Conservation (phyloP, 2,797 vertebrate species). For the Danionella dracula region DNA sequence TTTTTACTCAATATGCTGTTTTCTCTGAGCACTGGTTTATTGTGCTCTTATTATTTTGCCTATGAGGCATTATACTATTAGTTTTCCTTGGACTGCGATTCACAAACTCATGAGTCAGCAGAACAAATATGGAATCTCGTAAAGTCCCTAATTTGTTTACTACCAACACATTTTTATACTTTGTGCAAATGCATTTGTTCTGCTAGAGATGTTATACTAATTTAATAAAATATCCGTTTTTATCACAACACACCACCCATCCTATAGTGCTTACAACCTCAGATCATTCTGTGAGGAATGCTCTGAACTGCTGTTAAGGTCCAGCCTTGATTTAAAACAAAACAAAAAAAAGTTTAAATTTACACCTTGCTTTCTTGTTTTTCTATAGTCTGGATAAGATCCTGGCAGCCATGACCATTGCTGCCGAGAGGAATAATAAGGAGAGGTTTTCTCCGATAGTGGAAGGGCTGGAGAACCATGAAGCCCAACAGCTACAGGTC, state of each 20-base stretch:
- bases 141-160: slow-evolving; percentile 17
- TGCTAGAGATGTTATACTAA: too few relatives aligned
- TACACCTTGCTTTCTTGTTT: slow-evolving; percentile 28
- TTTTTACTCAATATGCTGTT: background rate
- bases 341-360: slow-evolving; percentile 44
- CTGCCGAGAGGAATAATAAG: slow-evolving; percentile 88
- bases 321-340: slow-evolving; percentile 51
- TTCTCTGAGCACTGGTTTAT: background rate
- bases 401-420: slow-evolving; percentile 90
- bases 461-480: slow-evolving; percentile 93
- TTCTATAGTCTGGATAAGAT: slow-evolving; percentile 85
- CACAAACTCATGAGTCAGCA: slow-evolving; percentile 7
- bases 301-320: slow-evolving; percentile 57
- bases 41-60: slow-evolving; percentile 21
- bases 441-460: slow-evolving; percentile 91
- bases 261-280: background rate
- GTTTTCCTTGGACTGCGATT: background rate
- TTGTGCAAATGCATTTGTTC: background rate
- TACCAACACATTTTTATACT: background rate
- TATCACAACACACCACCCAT: too few relatives aligned
- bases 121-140: slow-evolving; percentile 2
- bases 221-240: too few relatives aligned
- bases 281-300: background rate
- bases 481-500: slow-evolving; percentile 93
- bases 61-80: slow-evolving; percentile 1